Evolutionary conservation across 2,888 invertebrate species (phyloP), one percentile per base, ranked within the genome.

Genomic region (Thysanoteuthis rhombus): DNA sequence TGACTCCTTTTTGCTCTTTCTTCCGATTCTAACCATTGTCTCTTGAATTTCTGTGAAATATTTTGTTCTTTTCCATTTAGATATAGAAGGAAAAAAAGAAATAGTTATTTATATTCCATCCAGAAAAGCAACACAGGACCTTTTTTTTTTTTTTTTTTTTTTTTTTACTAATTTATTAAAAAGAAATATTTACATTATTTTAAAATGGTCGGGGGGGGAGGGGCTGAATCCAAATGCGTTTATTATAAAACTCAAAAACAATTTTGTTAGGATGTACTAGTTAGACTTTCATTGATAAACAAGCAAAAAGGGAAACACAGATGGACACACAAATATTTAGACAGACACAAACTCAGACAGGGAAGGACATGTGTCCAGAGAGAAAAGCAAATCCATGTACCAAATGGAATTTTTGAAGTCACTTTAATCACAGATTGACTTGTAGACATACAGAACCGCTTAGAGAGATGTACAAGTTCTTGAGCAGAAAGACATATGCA

Each of bases 381-480:
- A 8, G 39, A 42, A 90, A 90, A 39, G 28, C 40, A 90, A 39
- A 90, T 90, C 5, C 2, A 28, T 28, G 22, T 16, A 28, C 39
- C 45, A 42, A 92, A 40, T 32, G 58, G n/a, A 42, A 75, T 25
- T 38, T 40, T 40, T 32, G 22, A 25, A 36, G 25, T 91, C 38
- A n/a, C 16, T 39, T 28, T 40, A 3, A 4, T 47, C 91, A 92
- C 52, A 93, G 36, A 93, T 52, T n/a, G 22, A 90, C 89, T 38
- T 45, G 42, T 42, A 91, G 38, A 94, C 42, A 58, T 38, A 52
- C 32, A 45, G 25, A 89, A n/a, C 8, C 16, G 28, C 40, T 40
- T 32, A 93, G 39, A 42, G 25, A 89, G 25, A 93, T n/a, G 47
- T 93, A 94, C 40, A 39, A 89, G 93, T 91, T 58, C 93, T 90